These are phyloP conservation scores for Odontocerum albicorne DNA, from an alignment of 2,888 invertebrate genomes.

Conservation along the genomic window DNA sequence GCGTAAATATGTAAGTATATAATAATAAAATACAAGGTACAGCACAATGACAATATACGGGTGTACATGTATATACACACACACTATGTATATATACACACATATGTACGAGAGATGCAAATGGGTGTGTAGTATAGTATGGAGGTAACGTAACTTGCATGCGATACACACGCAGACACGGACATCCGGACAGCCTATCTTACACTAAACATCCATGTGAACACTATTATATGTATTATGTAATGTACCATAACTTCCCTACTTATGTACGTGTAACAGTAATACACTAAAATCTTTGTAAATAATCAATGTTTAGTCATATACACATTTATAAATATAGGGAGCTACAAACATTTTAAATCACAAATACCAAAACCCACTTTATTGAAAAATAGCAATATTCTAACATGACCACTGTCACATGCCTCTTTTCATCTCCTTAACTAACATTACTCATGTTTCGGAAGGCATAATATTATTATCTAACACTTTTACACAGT, in stretches of 20 bases:
- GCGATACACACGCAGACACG: background rate
- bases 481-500: constrained; percentile 27
- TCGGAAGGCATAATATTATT: constrained; percentile 37
- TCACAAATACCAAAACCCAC: constrained; percentile 36
- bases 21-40: constrained; percentile 37
- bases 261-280: constrained; percentile 34
- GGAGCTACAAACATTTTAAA: constrained; percentile 35
- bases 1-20: constrained; percentile 36
- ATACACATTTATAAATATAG: constrained; percentile 35
- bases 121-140: constrained; percentile 13
- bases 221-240: constrained; percentile 30
- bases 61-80: background rate
- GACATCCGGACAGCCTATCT: background rate
- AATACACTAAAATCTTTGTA: constrained; percentile 31
- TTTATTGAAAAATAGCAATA: constrained; percentile 32
- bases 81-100: background rate
- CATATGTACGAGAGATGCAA: background rate
- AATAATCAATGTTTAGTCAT: constrained; percentile 35
- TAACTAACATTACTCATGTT: constrained; percentile 21
- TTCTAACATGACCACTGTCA: constrained; percentile 1
- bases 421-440: constrained; percentile 20
- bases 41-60: constrained; percentile 26
- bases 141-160: constrained; percentile 12
- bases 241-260: constrained; percentile 23
- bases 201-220: constrained; percentile 27